Conservation (phyloP, 2,888 invertebrate genomes). For the Cloeon dipterum region DNA sequence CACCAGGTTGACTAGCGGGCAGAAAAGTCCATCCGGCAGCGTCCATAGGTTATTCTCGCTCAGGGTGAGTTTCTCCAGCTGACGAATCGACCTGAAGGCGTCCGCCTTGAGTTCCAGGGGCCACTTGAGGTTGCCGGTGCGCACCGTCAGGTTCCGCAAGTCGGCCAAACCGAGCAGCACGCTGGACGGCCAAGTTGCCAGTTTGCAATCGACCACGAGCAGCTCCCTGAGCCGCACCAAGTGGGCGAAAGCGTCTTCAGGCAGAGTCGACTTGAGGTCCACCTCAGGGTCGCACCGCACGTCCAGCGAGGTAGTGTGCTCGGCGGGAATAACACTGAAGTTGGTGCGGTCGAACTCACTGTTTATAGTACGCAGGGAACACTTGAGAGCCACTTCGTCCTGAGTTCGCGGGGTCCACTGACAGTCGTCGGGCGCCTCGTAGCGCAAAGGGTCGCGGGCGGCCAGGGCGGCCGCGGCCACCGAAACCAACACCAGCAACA, state of each 20-base stretch:
- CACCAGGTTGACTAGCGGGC: conserved; percentile 54
- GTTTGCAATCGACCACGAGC: conserved; percentile 65
- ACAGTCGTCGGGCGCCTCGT: conserved; percentile 72
- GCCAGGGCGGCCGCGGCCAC: no score
- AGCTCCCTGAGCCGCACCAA: conserved; percentile 56
- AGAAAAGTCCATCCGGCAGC: conserved; percentile 27
- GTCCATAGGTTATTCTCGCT: conserved; percentile 80
- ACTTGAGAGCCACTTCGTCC: conserved; percentile 52
- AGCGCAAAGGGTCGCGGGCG: no score
- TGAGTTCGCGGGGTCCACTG: conserved; percentile 27
- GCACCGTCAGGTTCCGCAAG: conserved; percentile 61
- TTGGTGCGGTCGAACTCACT: conserved; percentile 74
- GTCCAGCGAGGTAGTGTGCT: conserved; percentile 54
- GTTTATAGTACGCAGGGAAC: conserved; percentile 62
- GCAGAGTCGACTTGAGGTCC: not conserved
- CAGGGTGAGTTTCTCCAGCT: conserved; percentile 62
- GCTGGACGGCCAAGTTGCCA: conserved; percentile 58
- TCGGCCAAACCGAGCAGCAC: conserved; percentile 58
- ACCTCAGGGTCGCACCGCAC: conserved; percentile 43
- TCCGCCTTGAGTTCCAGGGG: conserved; percentile 17
- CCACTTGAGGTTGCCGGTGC: conserved; percentile 67
- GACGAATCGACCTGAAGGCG: not conserved
- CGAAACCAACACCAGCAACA: no score
- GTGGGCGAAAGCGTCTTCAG: conserved; percentile 44
- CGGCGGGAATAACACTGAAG: conserved; percentile 65